Percentiles rank a stretch among this genome's conserved stretches.
Evolutionary conservation across 1,140 invertebrate genomes (phyloP).

Genomic region (Procambarus clarkii): DNA sequence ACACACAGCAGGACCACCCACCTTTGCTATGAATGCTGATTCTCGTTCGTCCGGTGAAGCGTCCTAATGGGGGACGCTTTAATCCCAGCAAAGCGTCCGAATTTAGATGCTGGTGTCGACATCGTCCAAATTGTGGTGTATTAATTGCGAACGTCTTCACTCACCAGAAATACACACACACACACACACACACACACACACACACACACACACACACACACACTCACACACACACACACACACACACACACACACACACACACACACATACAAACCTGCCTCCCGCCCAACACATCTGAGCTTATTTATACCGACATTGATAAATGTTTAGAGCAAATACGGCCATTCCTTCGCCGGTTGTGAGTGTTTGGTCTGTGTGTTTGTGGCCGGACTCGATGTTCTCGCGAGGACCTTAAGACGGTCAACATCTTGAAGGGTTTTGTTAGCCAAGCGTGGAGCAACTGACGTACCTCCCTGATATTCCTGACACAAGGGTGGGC

Average conservation of each 20-base stretch:
- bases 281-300: neutral
- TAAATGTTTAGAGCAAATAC: neutral
- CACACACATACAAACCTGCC: neutral
- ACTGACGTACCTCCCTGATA: neutral
- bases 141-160: no score
- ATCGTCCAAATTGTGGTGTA: no score
- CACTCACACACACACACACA: neutral
- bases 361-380: neutral
- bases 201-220: no score
- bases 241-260: slow-evolving; percentile 2
- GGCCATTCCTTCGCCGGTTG: neutral
- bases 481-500: neutral
- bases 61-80: no score
- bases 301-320: neutral
- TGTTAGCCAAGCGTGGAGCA: neutral
- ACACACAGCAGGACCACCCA: no score
- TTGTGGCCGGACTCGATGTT: neutral
- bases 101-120: no score
- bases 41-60: no score
- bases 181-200: neutral
- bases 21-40: no score
- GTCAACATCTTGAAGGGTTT: neutral
- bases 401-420: neutral
- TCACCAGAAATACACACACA: no score
- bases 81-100: no score